These are phyloP conservation scores for Lasioglossum pauxillum DNA, from an alignment of 2,888 invertebrate species.

Conservation along the genomic window DNA sequence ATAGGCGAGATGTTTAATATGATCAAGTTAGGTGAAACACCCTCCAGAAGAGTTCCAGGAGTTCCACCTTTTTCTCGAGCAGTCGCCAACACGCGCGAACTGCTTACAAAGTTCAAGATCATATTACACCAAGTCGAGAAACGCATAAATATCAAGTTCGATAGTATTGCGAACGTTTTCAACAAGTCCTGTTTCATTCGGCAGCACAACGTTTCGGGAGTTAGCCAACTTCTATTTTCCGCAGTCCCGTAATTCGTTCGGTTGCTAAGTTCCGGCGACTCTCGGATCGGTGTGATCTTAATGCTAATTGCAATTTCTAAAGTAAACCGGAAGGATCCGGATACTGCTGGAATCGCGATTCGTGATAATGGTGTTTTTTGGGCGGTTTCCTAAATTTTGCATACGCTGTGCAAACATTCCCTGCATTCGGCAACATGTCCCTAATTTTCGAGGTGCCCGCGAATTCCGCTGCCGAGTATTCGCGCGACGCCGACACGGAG, in stretches of 20 bases:
- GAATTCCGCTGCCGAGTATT: not conserved
- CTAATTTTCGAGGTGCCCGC: constrained; percentile 7
- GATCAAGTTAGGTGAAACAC: too few species aligned
- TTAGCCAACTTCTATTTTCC: constrained; percentile 29
- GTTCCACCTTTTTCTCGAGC: not conserved
- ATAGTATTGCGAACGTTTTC: not conserved
- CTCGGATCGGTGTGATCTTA: constrained; percentile 21
- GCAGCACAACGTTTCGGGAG: not conserved
- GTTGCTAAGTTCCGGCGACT: constrained; percentile 7
- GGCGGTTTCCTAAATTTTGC: constrained; percentile 25
- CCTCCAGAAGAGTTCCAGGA: not conserved
- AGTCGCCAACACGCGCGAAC: not conserved
- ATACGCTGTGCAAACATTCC: not conserved
- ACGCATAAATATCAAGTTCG: constrained; percentile 21
- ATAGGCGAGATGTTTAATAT: too few species aligned
- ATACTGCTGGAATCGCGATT: not conserved
- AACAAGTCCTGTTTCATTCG: constrained; percentile 25
- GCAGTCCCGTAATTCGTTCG: constrained; percentile 15
- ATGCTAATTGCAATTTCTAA: constrained; percentile 30
- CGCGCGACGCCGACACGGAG: not conserved
- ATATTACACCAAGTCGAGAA: constrained; percentile 6
- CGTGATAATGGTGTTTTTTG: constrained; percentile 25
- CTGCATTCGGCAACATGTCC: not conserved
- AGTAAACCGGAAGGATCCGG: constrained; percentile 11
- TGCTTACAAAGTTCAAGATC: constrained; percentile 15